These are phyloP conservation scores for Stegostoma tigrinum DNA, from an alignment of 2,113 vertebrate species.

Conservation along the genomic window DNA sequence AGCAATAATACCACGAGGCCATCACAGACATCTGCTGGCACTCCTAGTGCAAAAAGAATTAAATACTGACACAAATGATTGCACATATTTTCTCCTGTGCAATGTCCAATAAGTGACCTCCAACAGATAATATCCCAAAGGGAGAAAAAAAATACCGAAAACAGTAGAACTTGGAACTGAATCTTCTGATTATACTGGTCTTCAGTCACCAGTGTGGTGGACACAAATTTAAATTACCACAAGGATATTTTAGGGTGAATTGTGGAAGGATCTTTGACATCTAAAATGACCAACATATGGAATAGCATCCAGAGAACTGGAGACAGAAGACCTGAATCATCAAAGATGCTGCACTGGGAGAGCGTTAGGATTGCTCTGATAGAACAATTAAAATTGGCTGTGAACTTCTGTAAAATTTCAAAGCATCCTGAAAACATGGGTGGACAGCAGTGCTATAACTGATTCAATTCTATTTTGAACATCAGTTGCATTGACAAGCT, in stretches of 20 bases:
- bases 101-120: too few species aligned
- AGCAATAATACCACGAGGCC: too few species aligned
- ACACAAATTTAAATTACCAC: background rate
- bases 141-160: too few species aligned
- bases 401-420: background rate
- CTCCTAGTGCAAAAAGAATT: too few species aligned
- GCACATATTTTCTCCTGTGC: too few species aligned
- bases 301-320: background rate
- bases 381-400: background rate
- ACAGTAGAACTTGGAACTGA: too few species aligned
- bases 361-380: background rate
- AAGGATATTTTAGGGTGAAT: background rate
- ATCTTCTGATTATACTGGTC: too few species aligned
- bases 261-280: too few species aligned
- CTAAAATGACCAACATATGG: background rate
- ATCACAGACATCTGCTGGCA: too few species aligned
- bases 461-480: too few species aligned
- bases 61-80: too few species aligned
- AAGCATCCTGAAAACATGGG: background rate
- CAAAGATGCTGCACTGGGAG: background rate
- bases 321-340: background rate
- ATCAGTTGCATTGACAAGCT: background rate
- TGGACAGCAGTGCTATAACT: background rate
- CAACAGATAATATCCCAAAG: background rate
- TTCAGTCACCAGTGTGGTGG: background rate